Percentiles rank a stretch among this genome's conserved stretches.
Conservation (phyloP, 1,140 invertebrate genomes). For the Brachionus paranguensis region DNA sequence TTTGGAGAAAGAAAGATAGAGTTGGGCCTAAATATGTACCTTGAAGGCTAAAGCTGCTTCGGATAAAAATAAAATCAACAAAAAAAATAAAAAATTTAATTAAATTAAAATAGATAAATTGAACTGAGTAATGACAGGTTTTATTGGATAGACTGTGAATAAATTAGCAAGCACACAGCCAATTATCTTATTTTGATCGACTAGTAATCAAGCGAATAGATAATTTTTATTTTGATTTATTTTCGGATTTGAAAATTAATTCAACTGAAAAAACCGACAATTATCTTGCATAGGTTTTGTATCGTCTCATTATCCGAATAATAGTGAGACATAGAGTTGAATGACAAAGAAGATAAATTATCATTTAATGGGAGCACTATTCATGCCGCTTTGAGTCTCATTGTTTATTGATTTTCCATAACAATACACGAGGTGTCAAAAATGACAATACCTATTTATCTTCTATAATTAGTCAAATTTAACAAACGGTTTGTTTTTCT, state of each 20-base stretch:
- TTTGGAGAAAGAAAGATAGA: no score
- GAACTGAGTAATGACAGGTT: no score
- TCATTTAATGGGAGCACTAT: slow-evolving; percentile 16
- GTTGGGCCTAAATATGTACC: no score
- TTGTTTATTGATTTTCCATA: background rate
- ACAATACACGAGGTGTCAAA: background rate
- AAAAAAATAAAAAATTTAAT: no score
- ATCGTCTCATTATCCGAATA: slow-evolving; percentile 23
- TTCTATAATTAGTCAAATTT: background rate
- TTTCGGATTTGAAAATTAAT: background rate
- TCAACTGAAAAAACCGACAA: slow-evolving; percentile 27
- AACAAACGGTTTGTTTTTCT: background rate
- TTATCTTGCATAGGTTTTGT: background rate
- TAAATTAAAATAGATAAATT: no score
- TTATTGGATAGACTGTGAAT: background rate
- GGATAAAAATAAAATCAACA: no score
- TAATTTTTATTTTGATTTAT: background rate
- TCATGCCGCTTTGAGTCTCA: background rate
- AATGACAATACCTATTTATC: background rate
- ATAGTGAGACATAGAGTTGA: background rate
- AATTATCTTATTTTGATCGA: slow-evolving; percentile 18
- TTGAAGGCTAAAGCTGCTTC: no score
- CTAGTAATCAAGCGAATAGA: background rate
- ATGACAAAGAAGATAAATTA: background rate
- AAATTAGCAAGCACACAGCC: background rate